These are phyloP conservation scores for Rhincodon typus DNA, from an alignment of 2,797 vertebrate species.

Conservation along the genomic window DNA sequence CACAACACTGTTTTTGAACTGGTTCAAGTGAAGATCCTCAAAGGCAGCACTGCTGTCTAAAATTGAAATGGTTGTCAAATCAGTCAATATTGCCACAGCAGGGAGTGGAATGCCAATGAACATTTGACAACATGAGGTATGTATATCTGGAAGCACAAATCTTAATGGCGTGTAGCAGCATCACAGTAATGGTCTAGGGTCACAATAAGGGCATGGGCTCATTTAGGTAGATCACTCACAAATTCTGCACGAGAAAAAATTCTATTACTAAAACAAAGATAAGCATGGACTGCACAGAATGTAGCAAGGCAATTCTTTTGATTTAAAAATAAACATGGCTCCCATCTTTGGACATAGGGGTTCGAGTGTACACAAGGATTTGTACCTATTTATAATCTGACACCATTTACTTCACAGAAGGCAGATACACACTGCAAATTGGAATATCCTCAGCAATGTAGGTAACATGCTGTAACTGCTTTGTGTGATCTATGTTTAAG, in stretches of 20 bases:
- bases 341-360: not conserved
- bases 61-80: not conserved
- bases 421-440: not conserved
- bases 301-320: not conserved
- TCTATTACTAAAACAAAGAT: not conserved
- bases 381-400: not conserved
- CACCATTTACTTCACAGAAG: not conserved
- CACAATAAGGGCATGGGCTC: not conserved
- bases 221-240: not conserved
- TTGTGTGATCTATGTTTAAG: not conserved
- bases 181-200: not conserved
- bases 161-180: not conserved
- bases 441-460: not conserved
- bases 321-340: not conserved
- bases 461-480: not conserved
- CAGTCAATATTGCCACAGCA: not conserved
- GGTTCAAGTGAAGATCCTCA: not conserved
- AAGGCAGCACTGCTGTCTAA: not conserved
- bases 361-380: not conserved
- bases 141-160: not conserved
- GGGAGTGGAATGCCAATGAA: not conserved
- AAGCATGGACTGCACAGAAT: not conserved
- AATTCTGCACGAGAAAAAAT: not conserved
- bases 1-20: not conserved
- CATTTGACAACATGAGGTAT: not conserved